Percentiles rank a stretch among this genome's conserved stretches.
Evolutionary conservation across 1,140 invertebrate species (phyloP).

Genomic region (Brachionus paranguensis): DNA sequence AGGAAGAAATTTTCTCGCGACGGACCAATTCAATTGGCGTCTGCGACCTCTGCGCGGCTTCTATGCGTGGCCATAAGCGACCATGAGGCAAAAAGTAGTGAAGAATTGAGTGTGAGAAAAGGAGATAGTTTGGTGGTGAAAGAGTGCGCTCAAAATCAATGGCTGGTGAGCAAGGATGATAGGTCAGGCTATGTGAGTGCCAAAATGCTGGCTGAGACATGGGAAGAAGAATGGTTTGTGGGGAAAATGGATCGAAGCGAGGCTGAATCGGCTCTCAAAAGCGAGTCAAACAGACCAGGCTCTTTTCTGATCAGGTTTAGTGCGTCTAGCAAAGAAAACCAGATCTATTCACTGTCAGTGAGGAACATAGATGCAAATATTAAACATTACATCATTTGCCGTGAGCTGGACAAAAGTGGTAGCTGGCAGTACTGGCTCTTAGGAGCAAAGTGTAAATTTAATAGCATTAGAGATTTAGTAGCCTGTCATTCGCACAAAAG

Average conservation of each 20-base stretch:
- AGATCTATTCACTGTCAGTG: not conserved
- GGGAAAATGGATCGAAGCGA: not conserved
- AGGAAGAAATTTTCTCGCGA: not conserved
- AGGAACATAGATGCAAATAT: not conserved
- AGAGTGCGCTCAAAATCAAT: not conserved
- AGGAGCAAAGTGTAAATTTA: not conserved
- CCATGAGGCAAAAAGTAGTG: not conserved
- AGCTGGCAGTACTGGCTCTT: not conserved
- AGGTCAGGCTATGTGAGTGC: not conserved
- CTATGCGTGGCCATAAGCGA: not conserved
- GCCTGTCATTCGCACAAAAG: not conserved
- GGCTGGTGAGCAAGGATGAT: not conserved
- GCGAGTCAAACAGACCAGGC: not conserved
- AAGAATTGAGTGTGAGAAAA: not conserved
- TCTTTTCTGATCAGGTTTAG: not conserved
- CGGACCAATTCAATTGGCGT: not conserved
- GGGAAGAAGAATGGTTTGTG: not conserved
- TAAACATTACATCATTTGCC: not conserved
- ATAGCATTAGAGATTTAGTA: not conserved
- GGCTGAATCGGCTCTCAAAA: not conserved
- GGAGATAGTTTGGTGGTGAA: not conserved
- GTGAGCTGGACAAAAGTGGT: not conserved
- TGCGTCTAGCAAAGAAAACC: not conserved
- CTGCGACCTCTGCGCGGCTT: not conserved
- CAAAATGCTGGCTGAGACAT: not conserved